Base-by-base conservation (phyloP, 2,113 vertebrate species). In the Tupaia chinensis region DNA sequence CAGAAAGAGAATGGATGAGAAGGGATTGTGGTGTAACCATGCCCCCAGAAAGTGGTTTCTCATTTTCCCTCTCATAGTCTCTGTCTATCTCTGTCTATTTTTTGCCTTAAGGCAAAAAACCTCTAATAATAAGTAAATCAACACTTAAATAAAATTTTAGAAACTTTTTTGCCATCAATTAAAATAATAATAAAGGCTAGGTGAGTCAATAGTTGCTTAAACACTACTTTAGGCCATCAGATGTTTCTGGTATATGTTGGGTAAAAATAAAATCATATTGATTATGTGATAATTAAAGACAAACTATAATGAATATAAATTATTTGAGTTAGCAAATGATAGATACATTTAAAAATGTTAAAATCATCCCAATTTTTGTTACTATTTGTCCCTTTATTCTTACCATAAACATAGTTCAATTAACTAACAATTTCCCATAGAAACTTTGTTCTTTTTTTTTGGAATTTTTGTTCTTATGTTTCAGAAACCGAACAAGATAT, bases 401-500 rank as follows among this genome's bases (percentile, higher is more conserved):
- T 93, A 61, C 0, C 73, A 61, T 68, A 87, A 22, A 8, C 7
- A 84, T 77, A 27, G 1, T 91, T 95, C 3, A 58, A 96, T 91
- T 96, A 93, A 81, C 12, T 87, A 72, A 34, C 54, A 77, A 80
- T 80, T 96, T 97, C 16, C 73, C 17, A 79, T 63, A 58, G 13
- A 93, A 77, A 2, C 0, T 94, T 91, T 83, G 56, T 84, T 88
- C 66, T 94, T 93, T 80, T 96, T 16, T 69, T 17, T 76, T 63
- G 54, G 13, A 93, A 77, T 2, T 0, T 94, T 91, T 83, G 60
- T 84, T 88, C 66, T 94, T 93, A 44, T 61, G 9, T 87, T 89
- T 97, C 76, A 97, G 65, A 96, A 97, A 91, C 17, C 78, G 61
- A 96, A 73, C 56, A 82, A 78, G 77, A 89, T 91, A 83, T n/a